Evolutionary conservation across 1,140 invertebrate species (phyloP).

Genomic region (Leptoteleia sp.): DNA sequence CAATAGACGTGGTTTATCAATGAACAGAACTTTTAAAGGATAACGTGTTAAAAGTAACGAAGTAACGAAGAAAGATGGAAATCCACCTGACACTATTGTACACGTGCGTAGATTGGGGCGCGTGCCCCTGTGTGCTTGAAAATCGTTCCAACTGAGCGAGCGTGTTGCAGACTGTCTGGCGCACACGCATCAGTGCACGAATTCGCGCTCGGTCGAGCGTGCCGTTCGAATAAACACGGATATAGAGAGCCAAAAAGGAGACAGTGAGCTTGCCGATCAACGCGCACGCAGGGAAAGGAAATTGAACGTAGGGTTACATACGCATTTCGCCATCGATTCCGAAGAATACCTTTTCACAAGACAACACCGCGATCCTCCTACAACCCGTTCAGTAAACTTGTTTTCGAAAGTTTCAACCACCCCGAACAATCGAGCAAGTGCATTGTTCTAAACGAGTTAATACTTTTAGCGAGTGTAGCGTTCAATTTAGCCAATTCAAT

Average conservation of each 20-base stretch:
- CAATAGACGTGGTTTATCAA: slow-evolving; percentile 7
- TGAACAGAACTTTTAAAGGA: slow-evolving; percentile 34
- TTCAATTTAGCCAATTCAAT: too few relatives aligned
- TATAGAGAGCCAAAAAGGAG: slow-evolving; percentile 42
- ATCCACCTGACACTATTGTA: slow-evolving; percentile 57
- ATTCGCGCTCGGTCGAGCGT: slow-evolving; percentile 61
- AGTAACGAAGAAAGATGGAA: slow-evolving; percentile 56
- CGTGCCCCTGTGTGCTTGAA: slow-evolving; percentile 56
- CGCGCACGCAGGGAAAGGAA: slow-evolving; percentile 41
- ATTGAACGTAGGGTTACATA: slow-evolving; percentile 39
- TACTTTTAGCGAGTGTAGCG: neutral
- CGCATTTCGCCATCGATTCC: slow-evolving; percentile 41
- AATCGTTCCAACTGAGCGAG: slow-evolving; percentile 55
- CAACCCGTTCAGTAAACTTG: slow-evolving; percentile 24
- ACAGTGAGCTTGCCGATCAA: slow-evolving; percentile 52
- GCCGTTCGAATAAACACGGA: slow-evolving; percentile 58
- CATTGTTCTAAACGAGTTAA: slow-evolving; percentile 4
- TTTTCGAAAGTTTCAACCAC: slow-evolving; percentile 13
- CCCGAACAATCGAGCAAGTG: neutral
- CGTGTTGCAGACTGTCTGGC: slow-evolving; percentile 67
- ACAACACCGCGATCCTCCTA: slow-evolving; percentile 8
- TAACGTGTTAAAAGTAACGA: slow-evolving; percentile 35
- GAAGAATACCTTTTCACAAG: slow-evolving; percentile 21
- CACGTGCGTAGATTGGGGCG: slow-evolving; percentile 60
- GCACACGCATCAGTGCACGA: slow-evolving; percentile 64